Conservation (phyloP, 2,113 vertebrate genomes). For the Ahaetulla prasina region DNA sequence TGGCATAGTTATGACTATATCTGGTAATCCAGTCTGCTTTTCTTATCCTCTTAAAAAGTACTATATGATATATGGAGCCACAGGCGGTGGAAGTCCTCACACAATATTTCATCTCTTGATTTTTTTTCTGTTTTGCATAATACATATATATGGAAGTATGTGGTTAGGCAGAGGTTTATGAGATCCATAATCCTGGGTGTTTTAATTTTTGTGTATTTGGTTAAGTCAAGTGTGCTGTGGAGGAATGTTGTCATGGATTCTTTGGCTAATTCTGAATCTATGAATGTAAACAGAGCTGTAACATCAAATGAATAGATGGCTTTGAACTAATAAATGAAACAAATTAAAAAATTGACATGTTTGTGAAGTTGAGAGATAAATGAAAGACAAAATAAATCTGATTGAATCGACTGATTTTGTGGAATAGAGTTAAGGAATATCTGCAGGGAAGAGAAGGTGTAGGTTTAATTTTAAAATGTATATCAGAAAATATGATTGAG, state of each 20-base stretch:
- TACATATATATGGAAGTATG: too few species aligned
- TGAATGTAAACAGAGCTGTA: too few species aligned
- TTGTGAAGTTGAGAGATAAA: not conserved
- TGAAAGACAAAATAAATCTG: not conserved
- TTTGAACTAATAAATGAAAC: not conserved
- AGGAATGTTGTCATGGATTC: too few species aligned
- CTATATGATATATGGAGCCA: not conserved
- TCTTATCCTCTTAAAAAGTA: not conserved
- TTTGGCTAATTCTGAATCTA: too few species aligned
- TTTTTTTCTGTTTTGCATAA: not conserved
- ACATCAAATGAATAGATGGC: too few species aligned
- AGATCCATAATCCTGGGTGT: too few species aligned
- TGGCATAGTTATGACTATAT: not conserved
- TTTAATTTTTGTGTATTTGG: too few species aligned
- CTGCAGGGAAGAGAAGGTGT: not conserved
- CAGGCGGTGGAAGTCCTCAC: not conserved
- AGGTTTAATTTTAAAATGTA: not conserved
- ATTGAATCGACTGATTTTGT: not conserved
- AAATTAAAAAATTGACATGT: not conserved
- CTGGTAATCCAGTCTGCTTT: not conserved
- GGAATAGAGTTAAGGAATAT: not conserved
- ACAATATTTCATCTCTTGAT: not conserved
- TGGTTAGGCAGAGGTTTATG: too few species aligned
- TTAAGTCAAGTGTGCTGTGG: too few species aligned
- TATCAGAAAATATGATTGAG: not conserved